These are phyloP conservation scores for Sebastolobus alascanus DNA, from an alignment of 2,797 vertebrate species.

Conservation along the genomic window DNA sequence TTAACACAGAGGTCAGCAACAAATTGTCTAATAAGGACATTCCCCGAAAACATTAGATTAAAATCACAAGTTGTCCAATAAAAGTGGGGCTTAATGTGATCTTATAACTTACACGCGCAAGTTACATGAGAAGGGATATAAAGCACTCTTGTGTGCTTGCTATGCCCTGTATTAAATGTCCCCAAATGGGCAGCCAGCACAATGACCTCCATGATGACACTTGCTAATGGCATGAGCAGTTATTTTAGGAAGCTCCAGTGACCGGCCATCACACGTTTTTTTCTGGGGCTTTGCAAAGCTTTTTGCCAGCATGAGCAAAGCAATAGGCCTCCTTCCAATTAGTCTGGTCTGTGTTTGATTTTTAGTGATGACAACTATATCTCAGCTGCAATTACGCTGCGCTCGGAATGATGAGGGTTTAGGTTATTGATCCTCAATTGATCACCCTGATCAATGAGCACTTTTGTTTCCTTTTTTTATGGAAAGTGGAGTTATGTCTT, in stretches of 20 bases:
- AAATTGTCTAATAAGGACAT: conserved; percentile 70
- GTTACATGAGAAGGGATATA: conserved; percentile 66
- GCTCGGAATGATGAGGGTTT: conserved; percentile 88
- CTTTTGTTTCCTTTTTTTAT: conserved; percentile 86
- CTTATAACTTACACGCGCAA: conserved; percentile 56
- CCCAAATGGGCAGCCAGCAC: conserved; percentile 73
- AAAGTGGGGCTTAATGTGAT: conserved; percentile 59
- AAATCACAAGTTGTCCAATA: conserved; percentile 72
- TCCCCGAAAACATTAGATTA: conserved; percentile 70
- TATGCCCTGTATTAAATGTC: conserved; percentile 73
- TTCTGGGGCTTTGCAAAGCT: conserved; percentile 72
- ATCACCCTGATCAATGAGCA: conserved; percentile 87
- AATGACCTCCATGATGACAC: conserved; percentile 80
- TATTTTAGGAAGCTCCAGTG: conserved; percentile 79
- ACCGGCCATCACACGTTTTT: conserved; percentile 67
- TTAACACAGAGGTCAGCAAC: conserved; percentile 67
- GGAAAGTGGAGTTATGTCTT: conserved; percentile 78
- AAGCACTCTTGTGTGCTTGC: conserved; percentile 61
- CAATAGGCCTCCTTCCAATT: conserved; percentile 82
- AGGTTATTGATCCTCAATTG: conserved; percentile 87
- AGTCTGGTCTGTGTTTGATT: conserved; percentile 83
- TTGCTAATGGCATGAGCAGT: conserved; percentile 80
- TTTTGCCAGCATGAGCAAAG: conserved; percentile 74
- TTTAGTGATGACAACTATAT: conserved; percentile 86
- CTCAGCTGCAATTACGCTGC: conserved; percentile 86